These are phyloP conservation scores for Heterotis niloticus DNA, from an alignment of 2,113 vertebrate species.

Conservation along the genomic window DNA sequence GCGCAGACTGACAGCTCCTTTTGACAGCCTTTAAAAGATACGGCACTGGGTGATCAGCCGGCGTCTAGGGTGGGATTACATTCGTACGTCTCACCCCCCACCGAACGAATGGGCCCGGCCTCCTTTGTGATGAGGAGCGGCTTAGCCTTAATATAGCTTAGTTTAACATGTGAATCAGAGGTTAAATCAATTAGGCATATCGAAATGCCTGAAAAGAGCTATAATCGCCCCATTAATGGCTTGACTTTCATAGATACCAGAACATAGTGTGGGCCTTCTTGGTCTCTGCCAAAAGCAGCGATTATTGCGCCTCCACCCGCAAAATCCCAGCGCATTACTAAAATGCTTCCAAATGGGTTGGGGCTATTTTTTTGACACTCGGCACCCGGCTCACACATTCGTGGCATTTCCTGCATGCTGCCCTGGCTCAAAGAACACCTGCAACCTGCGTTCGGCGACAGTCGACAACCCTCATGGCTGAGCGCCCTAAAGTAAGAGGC, in stretches of 20 bases:
- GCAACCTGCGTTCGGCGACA: neutral
- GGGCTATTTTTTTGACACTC: neutral
- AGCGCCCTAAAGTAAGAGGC: neutral
- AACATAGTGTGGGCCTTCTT: neutral
- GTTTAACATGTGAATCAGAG: constrained; percentile 10
- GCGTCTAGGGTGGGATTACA: neutral
- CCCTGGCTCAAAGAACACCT: neutral
- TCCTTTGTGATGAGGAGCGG: constrained; percentile 16
- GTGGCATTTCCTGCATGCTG: neutral
- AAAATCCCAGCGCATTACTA: neutral
- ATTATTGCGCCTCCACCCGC: neutral
- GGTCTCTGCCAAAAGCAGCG: constrained; percentile 17
- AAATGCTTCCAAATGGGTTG: neutral
- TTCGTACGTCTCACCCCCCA: neutral
- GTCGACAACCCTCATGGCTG: neutral
- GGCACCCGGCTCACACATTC: neutral
- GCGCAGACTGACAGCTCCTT: neutral
- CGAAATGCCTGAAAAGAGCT: constrained; percentile 6
- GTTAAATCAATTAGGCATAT: constrained; percentile 23
- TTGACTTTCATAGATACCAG: constrained; percentile 17
- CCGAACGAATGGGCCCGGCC: neutral
- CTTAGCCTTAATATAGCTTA: constrained; percentile 18
- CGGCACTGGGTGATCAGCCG: neutral
- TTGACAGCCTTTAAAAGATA: neutral
- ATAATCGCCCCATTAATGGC: constrained; percentile 24